Evolutionary conservation across 1,140 invertebrate species (phyloP), one percentile per base, ranked within the genome.

Genomic region (Sycobia sp.): DNA sequence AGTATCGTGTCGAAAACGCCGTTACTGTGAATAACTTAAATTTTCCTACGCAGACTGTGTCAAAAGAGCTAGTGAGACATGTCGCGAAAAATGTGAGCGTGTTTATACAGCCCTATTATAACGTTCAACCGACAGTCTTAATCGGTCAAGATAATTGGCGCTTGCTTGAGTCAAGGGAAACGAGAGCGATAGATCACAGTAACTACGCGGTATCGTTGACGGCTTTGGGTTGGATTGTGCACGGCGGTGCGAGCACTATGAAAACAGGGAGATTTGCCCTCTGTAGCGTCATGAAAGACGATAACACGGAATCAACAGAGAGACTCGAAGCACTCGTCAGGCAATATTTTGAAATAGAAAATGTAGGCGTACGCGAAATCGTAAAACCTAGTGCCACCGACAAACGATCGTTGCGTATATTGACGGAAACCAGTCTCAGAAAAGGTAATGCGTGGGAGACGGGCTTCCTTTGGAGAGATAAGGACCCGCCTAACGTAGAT

Each of bases 121-220:
- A 27, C 1, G 23, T 2, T 13, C 4, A 18, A 29, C 22, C 38
- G 1, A 25, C 25, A n/a, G 14, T 55, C 0, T 41, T 43, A 10
- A 55, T 55, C 10, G 51, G 38, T 3, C 51, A 55, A 22, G 51
- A 55, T 18, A 55, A 55, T 14, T 55, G 51, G 51, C 13, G 29
- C 2, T 27, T 43, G 14, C 14, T 55, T 5, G 18, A 65, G 0
- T 34, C 62, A 5, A 9, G 39, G 0, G 16, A 62, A 16, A 43
- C 9, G 29, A 4, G 29, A 11, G 9, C 16, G 4, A 18, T 36
- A 0, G 2, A 4, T 8, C 16, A 20, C 4, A 34, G 1, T 14
- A 4, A 16, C 13, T 20, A 20, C 4, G 38, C 51, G 38, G 1
- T 36, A 16, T 55, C 36, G 5, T 9, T 5, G 3, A 16, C 36